Conservation (phyloP, 2,113 vertebrate genomes). For the Cottus gobio region DNA sequence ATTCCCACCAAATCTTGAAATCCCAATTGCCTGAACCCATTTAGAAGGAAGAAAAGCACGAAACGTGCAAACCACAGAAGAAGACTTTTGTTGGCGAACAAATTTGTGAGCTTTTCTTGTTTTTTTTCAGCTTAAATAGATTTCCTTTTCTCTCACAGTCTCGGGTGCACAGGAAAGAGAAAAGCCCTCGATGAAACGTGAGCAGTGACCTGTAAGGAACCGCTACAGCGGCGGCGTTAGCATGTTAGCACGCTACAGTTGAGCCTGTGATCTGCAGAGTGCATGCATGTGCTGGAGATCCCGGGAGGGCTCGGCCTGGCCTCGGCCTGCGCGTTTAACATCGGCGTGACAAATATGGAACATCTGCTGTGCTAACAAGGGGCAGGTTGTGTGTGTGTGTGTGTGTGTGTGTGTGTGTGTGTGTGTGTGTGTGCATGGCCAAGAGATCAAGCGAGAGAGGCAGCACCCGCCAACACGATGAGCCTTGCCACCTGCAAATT, state of each 20-base stretch:
- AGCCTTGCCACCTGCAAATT: constrained; percentile 1
- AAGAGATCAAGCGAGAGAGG: constrained; percentile 19
- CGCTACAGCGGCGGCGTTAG: neutral
- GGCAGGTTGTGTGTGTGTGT: constrained; percentile 22
- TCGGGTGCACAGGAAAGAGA: neutral
- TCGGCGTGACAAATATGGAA: constrained; percentile 68
- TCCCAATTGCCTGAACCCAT: neutral
- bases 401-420: neutral
- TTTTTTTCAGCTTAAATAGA: neutral
- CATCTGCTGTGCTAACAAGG: constrained; percentile 63
- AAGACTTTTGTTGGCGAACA: neutral
- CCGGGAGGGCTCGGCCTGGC: constrained; percentile 18
- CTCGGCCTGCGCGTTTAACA: constrained; percentile 40
- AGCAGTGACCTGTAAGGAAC: constrained; percentile 4
- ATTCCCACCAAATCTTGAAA: neutral
- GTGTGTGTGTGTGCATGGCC: constrained; percentile 5
- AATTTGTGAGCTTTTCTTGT: neutral
- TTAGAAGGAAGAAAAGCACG: neutral
- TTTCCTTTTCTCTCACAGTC: neutral
- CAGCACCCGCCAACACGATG: neutral
- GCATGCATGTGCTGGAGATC: constrained; percentile 12
- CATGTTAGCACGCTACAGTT: constrained; percentile 9
- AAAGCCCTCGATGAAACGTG: neutral
- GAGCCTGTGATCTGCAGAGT: constrained; percentile 4
- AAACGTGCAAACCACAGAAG: neutral